Evolutionary conservation across 2,888 invertebrate species (phyloP).

Genomic region (Pheosia gnoma): DNA sequence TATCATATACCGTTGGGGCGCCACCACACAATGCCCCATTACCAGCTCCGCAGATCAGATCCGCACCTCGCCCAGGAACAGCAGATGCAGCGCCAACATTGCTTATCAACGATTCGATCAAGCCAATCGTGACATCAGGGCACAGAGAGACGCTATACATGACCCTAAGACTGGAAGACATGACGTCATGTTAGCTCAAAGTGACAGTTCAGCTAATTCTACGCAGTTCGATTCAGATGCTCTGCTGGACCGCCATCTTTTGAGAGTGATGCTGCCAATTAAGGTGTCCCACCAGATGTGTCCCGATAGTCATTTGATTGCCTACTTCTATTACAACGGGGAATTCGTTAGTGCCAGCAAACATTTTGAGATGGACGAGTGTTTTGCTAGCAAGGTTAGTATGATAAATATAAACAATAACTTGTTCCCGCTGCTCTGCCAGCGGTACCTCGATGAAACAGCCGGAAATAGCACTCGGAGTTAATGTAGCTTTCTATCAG

Average conservation of each 20-base stretch:
- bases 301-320: conserved; percentile 78
- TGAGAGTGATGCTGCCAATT: conserved; percentile 70
- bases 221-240: conserved; percentile 46
- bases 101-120: conserved; percentile 10
- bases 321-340: conserved; percentile 82
- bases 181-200: conserved; percentile 20
- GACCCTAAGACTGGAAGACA: conserved; percentile 10
- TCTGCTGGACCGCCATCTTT: conserved; percentile 56
- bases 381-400: conserved; percentile 83
- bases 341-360: conserved; percentile 84
- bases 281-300: conserved; percentile 80
- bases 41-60: conserved; percentile 53
- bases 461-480: no score
- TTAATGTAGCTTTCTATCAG: no score
- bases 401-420: no score
- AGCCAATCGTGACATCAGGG: conserved; percentile 7
- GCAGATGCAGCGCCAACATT: conserved; percentile 45
- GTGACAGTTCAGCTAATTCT: conserved; percentile 5
- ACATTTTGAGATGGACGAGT: conserved; percentile 80
- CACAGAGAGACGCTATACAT: background rate
- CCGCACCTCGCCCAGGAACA: conserved; percentile 53
- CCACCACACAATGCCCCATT: conserved; percentile 74
- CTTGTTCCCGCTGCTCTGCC: no score
- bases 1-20: conserved; percentile 76
- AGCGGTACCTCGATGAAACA: no score